Evolutionary conservation across 2,888 invertebrate species (phyloP), one percentile per base, ranked within the genome.

Genomic region (Macrophya alboannulata): DNA sequence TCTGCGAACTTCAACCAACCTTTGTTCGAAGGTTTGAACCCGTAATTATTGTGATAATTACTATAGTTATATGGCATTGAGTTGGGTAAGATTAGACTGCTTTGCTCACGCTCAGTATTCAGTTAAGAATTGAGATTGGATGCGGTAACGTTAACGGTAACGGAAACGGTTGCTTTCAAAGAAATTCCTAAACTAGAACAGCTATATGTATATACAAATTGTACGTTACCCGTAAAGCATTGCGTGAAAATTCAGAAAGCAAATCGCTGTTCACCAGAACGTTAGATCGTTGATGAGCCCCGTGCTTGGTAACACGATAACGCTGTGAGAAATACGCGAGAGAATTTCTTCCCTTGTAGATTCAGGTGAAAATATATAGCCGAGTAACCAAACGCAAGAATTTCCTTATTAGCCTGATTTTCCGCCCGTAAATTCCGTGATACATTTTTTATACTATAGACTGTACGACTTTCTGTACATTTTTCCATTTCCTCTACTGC

Each of bases 391-490:
- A 84, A 59, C 51, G 51, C 40, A 17, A 76, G 15, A 62, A 84
- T 76, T 76, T 84, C 45, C 76, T 84, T 76, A 76, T 84, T 84
- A 74, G 59, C 59, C 84, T 74, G 62, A n/a, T 76, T 76, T 84
- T 74, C 72, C 45, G 68, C 45, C 25, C 31, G 51, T 72, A 72
- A 68, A 68, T 68, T 72, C 48, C 37, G 37, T 68, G 31, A 68
- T 68, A 25, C 72, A 43, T 72, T 72, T 72, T 72, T 72, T 72
- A 72, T 72, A 72, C 21, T 74, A 6, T 74, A 74, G 48, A 45
- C 74, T 71, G 37, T 55, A n/a, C 62, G 62, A 62, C 62, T 62
- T 62, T 62, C 21, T n/a, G 51, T 77, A 25, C 37, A 31, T 51
- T 77, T 77, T 77, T 37, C 31, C 51, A 37, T 77, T 51, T 77